A percentile compares a stretch with the other conserved stretches of the same genome.
Conservation (phyloP, 2,888 invertebrate species). For the Eurois occulta region DNA sequence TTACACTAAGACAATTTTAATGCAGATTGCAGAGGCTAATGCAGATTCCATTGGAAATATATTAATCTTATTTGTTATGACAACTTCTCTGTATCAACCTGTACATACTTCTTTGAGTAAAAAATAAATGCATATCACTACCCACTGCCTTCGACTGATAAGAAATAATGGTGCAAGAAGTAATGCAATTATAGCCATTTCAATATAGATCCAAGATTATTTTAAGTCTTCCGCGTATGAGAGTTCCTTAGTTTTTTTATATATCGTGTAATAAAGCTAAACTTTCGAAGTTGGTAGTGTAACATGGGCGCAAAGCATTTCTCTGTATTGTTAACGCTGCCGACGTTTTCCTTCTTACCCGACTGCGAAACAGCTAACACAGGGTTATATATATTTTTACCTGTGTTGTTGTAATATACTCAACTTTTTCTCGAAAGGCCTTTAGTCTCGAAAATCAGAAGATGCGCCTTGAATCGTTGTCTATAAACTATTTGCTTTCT, state of each 20-base stretch:
- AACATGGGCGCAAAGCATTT: neutral
- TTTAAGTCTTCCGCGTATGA: slow-evolving; percentile 53
- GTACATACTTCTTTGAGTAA: neutral
- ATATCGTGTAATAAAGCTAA: neutral
- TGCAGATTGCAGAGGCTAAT: neutral
- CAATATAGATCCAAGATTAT: slow-evolving; percentile 25
- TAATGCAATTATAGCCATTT: slow-evolving; percentile 52
- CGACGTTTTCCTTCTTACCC: neutral
- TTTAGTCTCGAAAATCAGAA: neutral
- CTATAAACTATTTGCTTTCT: neutral
- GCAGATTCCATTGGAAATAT: neutral
- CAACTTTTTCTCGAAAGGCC: neutral
- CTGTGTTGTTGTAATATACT: no score
- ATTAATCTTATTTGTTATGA: neutral
- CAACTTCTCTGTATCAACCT: neutral
- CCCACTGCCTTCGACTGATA: slow-evolving; percentile 50
- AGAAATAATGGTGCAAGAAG: slow-evolving; percentile 42
- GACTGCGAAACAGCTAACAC: neutral
- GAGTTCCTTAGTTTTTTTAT: slow-evolving; percentile 31
- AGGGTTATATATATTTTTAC: neutral
- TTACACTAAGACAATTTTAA: slow-evolving; percentile 1
- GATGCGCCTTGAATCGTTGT: neutral
- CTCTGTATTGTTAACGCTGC: neutral
- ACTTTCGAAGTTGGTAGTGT: no score
- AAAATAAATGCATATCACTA: slow-evolving; percentile 37